Evolutionary conservation across 2,888 invertebrate species (phyloP), one percentile per base, ranked within the genome.

Genomic region (Drosophila neotestacea): DNA sequence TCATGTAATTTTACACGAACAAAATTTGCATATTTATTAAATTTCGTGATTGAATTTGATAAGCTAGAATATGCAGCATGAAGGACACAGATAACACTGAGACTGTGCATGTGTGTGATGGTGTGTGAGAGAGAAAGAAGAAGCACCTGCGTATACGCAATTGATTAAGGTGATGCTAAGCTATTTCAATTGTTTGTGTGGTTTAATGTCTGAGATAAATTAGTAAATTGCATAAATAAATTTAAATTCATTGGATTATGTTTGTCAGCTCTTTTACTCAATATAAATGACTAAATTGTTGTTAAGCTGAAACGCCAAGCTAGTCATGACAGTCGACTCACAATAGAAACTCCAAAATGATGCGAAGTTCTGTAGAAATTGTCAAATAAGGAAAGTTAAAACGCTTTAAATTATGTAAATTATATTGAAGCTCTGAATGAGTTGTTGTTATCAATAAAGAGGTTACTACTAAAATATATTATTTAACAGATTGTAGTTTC

Each of bases 21-120:
- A 1, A 48, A 88, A 84, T 84, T 84, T 88, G 81, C 84, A 88
- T 88, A 78, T 86, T 88, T 84, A 84, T 84, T 88, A 81, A 83
- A 86, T 84, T 88, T 73, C 70, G 51, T 68, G 84, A 86, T 86
- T 84, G 79, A 72, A 78, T 73, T 73, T 69, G 84, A 84, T 86
- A 73, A 71, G 46, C 63, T 66, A 39, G 60, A 50, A 67, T 56
- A 16, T 44, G 46, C 63, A 60, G 10, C 30, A 42, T 34, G 58
- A 47, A 56, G 41, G 28, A 50, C 22, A 13, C 38, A 46, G 58
- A 68, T 54, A 51, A 47, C 52, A 61, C 38, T 32, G 51, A 51
- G 56, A 30, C 16, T 38, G 41, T 34, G n/a, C 10, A 27, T 52
- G 52, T 55, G 22, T 46, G 38, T 38, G 9, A n/a, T 34, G 22